Evolutionary conservation across 2,113 vertebrate species (phyloP).

Genomic region (Pangasianodon hypophthalmus): DNA sequence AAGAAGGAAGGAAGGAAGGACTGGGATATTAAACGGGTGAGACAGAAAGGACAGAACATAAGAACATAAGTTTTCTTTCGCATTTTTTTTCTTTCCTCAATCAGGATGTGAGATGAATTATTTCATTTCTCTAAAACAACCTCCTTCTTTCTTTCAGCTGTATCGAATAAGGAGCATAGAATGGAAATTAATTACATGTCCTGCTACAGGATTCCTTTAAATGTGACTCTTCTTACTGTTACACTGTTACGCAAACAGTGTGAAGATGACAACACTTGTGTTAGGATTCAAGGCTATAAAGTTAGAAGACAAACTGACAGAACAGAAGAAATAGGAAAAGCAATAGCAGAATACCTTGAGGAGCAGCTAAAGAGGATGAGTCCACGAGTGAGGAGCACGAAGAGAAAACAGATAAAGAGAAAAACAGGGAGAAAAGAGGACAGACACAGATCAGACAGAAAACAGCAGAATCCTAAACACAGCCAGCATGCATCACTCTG

Average conservation of each 20-base stretch:
- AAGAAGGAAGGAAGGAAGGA: background rate
- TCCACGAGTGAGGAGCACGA: constrained; percentile 65
- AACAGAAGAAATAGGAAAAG: background rate
- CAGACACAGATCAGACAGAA: constrained; percentile 54
- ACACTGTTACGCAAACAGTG: background rate
- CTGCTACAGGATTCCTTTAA: background rate
- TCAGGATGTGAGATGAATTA: background rate
- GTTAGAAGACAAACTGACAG: constrained; percentile 65
- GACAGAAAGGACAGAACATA: background rate
- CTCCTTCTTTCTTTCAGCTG: too few species aligned
- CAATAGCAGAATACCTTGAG: constrained; percentile 71
- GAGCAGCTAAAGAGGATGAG: constrained; percentile 74
- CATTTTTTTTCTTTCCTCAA: background rate
- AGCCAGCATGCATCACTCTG: background rate
- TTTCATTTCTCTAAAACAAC: background rate
- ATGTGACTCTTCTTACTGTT: background rate
- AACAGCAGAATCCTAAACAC: constrained; percentile 23
- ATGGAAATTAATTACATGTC: background rate
- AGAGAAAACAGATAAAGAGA: constrained; percentile 56
- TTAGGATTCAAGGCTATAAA: constrained; percentile 10
- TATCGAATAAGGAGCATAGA: background rate
- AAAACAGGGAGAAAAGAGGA: constrained; percentile 39
- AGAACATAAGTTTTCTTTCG: background rate
- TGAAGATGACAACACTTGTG: background rate
- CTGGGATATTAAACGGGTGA: background rate